Evolutionary conservation across 2,113 vertebrate genomes (phyloP).

Genomic region (Protobothrops mucrosquamatus): DNA sequence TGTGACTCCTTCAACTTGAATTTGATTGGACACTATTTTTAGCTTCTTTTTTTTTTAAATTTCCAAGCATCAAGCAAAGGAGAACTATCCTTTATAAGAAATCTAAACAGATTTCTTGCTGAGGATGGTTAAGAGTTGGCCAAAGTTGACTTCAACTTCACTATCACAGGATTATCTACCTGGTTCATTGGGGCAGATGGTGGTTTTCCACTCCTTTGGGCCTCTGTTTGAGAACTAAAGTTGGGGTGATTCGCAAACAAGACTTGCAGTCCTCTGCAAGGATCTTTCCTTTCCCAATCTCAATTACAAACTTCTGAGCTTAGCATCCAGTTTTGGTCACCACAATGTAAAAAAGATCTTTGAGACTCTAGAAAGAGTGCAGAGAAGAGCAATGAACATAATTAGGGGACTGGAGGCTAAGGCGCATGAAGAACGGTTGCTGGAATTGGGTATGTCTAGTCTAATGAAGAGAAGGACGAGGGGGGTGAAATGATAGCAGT

Average conservation of each 20-base stretch:
- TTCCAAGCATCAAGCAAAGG: neutral
- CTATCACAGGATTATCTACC: neutral
- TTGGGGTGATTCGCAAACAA: neutral
- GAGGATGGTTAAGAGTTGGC: neutral
- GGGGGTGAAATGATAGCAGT: neutral
- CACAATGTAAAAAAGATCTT: neutral
- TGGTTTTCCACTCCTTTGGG: neutral
- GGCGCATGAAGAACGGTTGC: too few species aligned
- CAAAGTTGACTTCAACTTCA: neutral
- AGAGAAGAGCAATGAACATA: too few species aligned
- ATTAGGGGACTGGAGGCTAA: too few species aligned
- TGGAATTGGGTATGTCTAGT: neutral
- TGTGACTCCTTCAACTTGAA: neutral
- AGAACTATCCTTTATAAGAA: neutral
- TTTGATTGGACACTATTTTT: neutral
- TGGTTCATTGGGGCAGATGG: neutral
- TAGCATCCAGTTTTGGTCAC: too few species aligned
- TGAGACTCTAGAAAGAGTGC: too few species aligned
- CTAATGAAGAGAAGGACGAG: neutral
- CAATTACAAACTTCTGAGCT: neutral
- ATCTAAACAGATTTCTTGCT: neutral
- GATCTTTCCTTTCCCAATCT: neutral
- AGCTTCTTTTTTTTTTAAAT: neutral
- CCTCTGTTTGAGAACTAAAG: neutral
- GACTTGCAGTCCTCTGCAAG: neutral